Base-by-base conservation (phyloP, 64 coral and sea anemone species). In the Montipora efflorescens region DNA sequence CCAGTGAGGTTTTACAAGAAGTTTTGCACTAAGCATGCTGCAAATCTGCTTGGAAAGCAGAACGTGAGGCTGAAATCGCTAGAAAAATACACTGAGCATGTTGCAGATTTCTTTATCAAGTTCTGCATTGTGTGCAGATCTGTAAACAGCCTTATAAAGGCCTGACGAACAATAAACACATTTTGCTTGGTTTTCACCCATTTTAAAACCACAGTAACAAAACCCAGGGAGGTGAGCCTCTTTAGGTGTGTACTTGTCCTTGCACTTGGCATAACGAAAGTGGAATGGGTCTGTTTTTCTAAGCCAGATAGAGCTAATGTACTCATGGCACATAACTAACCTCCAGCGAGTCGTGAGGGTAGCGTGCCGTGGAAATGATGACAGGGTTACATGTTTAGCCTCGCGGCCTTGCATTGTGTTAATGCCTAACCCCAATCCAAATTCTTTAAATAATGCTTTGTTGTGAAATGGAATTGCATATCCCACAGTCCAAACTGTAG, bases 401-500 rank as follows among this genome's bases (percentile, higher is more conserved):
- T 91, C 79, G 21, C 79, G 9, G 47, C 69, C 69, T 75, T 89
- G 87, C 44, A 89, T 89, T 22, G 69, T 89, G n/a, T 89, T 89
- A 75, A 89, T 71, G 10, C 87, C 69, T 23, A 89, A 36, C 1
- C 87, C 87, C 46, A 89, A 75, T 48, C 68, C 86, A 88, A 74
- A 89, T 53, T 50, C 72, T 59, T 74, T 43, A 49, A 79, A 80
- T 19, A 81, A 68, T 12, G 48, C 46, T 80, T 67, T 10, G n/a
- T 68, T 77, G 77, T 91, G 89, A 20, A 76, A 78, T 79, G 89
- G 76, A 78, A 91, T 91, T 45, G 80, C 83, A 88, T 93, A 93
- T 48, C 91, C 83, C 44, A 93, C 57, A 66, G 91, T 93, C 91
- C 91, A 93, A 67, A 77, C 87, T 22, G 91, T 93, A 69, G 82